A percentile compares a stretch with the other conserved stretches of the same genome.
phyloP scores from a whole-genome alignment of 2,113 vertebrate species.

The Etia nguti region DNA sequence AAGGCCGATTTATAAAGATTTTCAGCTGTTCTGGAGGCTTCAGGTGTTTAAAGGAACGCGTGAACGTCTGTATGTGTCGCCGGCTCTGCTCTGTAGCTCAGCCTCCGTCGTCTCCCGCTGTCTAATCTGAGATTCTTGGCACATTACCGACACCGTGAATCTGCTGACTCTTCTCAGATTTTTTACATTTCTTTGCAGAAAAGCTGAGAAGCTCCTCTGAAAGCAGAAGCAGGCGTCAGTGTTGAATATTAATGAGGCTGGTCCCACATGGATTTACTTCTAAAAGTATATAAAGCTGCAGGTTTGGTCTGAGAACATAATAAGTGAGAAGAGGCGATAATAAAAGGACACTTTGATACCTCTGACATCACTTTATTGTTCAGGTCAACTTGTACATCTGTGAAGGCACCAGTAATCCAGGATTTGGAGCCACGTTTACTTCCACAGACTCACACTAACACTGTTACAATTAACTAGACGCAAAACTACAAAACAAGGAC shows the following conservation, averaged over 20 bases:
- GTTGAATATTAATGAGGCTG: not conserved
- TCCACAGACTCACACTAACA: not conserved
- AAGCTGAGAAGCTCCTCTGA: not conserved
- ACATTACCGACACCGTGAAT: not conserved
- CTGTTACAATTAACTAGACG: not conserved
- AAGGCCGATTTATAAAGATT: fast-evolving
- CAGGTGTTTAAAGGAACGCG: not conserved
- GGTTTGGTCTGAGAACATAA: not conserved
- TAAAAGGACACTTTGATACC: not conserved
- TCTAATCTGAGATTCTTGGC: not conserved
- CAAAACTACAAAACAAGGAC: not conserved
- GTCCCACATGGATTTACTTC: not conserved
- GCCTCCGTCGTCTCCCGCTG: not conserved
- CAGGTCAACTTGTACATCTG: not conserved
- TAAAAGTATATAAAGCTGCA: not conserved
- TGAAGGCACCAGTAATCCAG: not conserved
- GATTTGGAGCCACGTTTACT: not conserved
- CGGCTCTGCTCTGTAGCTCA: not conserved
- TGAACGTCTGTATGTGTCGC: not conserved
- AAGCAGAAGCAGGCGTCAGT: not conserved
- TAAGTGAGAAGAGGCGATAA: not conserved
- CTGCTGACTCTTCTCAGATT: not conserved
- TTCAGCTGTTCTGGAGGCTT: not conserved
- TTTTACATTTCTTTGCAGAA: not conserved
- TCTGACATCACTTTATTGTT: not conserved